These are phyloP conservation scores for Tipula unca DNA, from an alignment of 2,888 invertebrate species.

Conservation along the genomic window DNA sequence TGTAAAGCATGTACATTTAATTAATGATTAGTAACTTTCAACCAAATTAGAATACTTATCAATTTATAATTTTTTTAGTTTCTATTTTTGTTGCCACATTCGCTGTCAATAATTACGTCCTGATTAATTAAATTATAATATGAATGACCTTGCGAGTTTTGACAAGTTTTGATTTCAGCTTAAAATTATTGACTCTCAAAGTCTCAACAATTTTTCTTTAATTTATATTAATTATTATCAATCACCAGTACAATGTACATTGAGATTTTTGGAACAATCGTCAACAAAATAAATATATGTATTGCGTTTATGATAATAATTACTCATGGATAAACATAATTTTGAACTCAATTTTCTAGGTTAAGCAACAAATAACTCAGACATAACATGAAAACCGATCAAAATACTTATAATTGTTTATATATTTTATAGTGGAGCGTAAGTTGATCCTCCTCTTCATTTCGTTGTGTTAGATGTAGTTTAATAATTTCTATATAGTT, in stretches of 20 bases:
- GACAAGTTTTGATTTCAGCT: not conserved
- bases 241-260: too few relatives aligned
- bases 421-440: not conserved
- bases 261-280: too few relatives aligned
- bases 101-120: not conserved
- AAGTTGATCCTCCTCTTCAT: constrained; percentile 14
- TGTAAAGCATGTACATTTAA: not conserved
- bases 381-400: not conserved
- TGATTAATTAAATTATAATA: not conserved
- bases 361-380: not conserved
- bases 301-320: not conserved
- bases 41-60: not conserved
- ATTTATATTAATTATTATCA: too few relatives aligned
- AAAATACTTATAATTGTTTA: not conserved
- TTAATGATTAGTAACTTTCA: not conserved
- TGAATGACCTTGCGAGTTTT: not conserved
- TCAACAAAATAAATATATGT: not conserved
- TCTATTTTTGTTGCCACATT: not conserved
- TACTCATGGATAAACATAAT: not conserved
- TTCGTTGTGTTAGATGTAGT: not conserved
- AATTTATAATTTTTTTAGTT: not conserved
- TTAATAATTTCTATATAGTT: too few relatives aligned
- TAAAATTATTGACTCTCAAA: not conserved
- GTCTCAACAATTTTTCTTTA: too few relatives aligned
- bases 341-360: not conserved